Base-by-base conservation (phyloP, 2,888 invertebrate species). In the Alitta virens region DNA sequence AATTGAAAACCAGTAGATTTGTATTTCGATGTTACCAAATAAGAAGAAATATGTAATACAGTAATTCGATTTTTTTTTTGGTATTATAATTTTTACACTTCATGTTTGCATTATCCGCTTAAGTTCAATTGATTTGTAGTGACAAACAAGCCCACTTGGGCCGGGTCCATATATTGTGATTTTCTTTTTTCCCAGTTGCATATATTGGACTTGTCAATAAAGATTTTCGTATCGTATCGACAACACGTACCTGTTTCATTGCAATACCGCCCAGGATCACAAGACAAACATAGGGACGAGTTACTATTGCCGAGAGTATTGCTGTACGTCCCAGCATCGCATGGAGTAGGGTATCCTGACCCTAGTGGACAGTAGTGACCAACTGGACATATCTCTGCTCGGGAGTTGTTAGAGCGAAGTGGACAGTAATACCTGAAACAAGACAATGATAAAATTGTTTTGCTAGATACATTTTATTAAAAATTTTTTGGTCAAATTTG, bases 241-340 rank as follows among this genome's bases (percentile, higher is more conserved):
- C n/a, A 58, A 56, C 24, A 55, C 63, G 54, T 63, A 77, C 79
- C 78, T 58, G 79, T 74, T 43, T 72, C 75, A 67, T 78, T 79
- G 62, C 79, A 79, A 73, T 75, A 79, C 66, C 70, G 72, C n/a
- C 78, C 80, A 14, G 72, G 69, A 60, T 75, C 73, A 70, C 78
- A 79, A 5, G 56, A 52, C 24, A 69, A 64, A 68, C 80, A 80
- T 58, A 77, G 71, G 1, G 71, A 64, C 3, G 60, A 63, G 63
- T 74, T 75, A 16, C 56, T 66, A 52, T 74, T 71, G 1, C 75
- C 75, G 57, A 65, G 64, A 21, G 75, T 74, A 63, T 74, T 71
- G 54, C 70, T 70, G 69, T 71, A 78, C 1, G 75, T 77, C 24
- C 77, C 77, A 5, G 56, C 53, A 2, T 73, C 74, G 54, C 78